Base-by-base conservation (phyloP, 1,140 invertebrate species). In the Orius insidiosus region DNA sequence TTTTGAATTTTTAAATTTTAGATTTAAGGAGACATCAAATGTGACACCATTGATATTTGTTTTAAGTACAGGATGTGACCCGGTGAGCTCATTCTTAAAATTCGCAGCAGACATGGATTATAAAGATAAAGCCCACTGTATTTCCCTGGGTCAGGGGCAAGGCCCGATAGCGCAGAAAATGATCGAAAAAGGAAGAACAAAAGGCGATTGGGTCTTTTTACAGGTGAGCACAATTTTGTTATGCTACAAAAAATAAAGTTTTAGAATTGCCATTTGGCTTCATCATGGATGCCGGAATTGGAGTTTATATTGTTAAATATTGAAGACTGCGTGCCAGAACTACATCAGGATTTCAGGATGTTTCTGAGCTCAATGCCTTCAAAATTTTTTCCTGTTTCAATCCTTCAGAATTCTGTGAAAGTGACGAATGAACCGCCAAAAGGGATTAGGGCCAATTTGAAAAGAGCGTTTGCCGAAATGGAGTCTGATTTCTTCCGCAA, bases 381-480 rank as follows among this genome's bases (percentile, higher is more conserved):
- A 14, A 71, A 62, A n/a, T 65, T 69, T n/a, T 95, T 95, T 60
- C 89, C 89, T 0, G 82, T 90, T 0, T 83, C 83, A 0, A 77
- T 93, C 1, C 67, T 94, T 5, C 86, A 93, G 60, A 90, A 90
- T 59, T 82, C 86, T 32, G 79, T 93, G 0, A 94, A 94, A 65
- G 85, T 93, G 36, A 93, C 86, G 0, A 90, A 89, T 58, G 88
- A 94, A 59, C 82, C 87, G 0, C 87, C 89, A 0, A 88, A 85
- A 65, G 87, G 89, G 1, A 63, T 93, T 1, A 72, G 77, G 54
- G 73, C 78, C 0, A 82, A 92, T 60, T 68, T 94, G 1, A 75
- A 84, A 51, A 68, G 81, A 45, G 84, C 86, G 0, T 74, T 90
- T 39, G 66, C 71, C 16, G 85, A 89, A 57, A 72, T 87, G 54